These are phyloP conservation scores for Rotaria socialis DNA, from an alignment of 2,888 invertebrate species.

Conservation along the genomic window DNA sequence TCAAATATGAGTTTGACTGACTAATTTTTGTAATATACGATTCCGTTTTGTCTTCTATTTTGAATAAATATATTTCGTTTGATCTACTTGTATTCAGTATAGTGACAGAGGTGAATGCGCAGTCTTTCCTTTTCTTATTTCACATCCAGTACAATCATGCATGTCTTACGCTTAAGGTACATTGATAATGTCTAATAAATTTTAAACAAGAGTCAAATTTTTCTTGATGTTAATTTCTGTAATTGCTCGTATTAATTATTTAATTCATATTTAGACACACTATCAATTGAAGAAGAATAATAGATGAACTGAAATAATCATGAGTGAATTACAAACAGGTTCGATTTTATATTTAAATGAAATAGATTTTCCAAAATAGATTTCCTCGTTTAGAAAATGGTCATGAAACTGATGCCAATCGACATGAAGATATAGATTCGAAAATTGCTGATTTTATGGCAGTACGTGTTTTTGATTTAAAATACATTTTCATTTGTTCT, in stretches of 20 bases:
- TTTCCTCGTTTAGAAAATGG: not conserved
- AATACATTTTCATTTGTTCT: not conserved
- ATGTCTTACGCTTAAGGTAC: not conserved
- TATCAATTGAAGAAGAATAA: not conserved
- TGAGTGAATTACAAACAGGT: not conserved
- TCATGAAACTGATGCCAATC: not conserved
- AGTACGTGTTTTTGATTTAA: slow-evolving; percentile 49
- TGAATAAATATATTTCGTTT: not conserved
- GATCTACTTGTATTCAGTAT: not conserved
- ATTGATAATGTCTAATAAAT: not conserved
- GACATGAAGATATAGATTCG: slow-evolving; percentile 50
- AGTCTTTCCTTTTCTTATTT: too few species aligned
- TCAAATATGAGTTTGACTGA: not conserved
- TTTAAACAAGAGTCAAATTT: not conserved
- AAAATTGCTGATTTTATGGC: slow-evolving; percentile 54
- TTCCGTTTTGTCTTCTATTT: not conserved
- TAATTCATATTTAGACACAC: not conserved
- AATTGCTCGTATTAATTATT: not conserved
- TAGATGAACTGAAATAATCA: not conserved
- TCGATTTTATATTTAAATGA: not conserved
- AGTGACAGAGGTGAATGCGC: not conserved
- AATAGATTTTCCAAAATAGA: too few species aligned
- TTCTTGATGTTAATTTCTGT: not conserved
- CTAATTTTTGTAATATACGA: not conserved
- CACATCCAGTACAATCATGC: not conserved